These are phyloP conservation scores for Rhodeus uyekii DNA, from an alignment of 2,797 vertebrate species.

Conservation along the genomic window DNA sequence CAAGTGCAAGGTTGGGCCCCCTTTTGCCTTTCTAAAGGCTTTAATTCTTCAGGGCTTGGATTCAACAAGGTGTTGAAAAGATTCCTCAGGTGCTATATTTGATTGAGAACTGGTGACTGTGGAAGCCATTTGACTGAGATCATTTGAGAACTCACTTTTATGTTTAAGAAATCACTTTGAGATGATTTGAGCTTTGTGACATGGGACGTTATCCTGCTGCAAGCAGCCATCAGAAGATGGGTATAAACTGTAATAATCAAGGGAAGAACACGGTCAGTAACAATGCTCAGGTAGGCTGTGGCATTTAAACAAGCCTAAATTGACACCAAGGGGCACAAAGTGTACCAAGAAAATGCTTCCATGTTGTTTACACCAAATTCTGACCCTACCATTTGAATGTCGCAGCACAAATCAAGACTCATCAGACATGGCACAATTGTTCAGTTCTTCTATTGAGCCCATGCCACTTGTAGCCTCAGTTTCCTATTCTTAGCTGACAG, in stretches of 20 bases:
- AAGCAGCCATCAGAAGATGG: slow-evolving; percentile 50
- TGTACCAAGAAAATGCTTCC: background rate
- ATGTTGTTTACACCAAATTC: background rate
- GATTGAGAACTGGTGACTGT: background rate
- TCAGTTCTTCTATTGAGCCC: too few relatives aligned
- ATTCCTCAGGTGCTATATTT: background rate
- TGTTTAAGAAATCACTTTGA: background rate
- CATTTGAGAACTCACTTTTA: too few relatives aligned
- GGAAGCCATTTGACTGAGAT: background rate
- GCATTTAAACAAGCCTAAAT: background rate
- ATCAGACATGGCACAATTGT: too few relatives aligned
- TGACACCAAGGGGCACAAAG: background rate
- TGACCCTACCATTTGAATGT: background rate
- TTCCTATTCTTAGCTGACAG: background rate
- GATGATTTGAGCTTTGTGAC: background rate
- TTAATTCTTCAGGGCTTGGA: background rate
- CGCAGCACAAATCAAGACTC: too few relatives aligned
- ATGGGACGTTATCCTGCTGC: background rate
- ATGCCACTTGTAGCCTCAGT: too few relatives aligned
- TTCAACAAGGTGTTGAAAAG: background rate
- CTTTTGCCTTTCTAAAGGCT: background rate
- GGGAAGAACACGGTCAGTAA: background rate
- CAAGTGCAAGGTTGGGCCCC: too few relatives aligned
- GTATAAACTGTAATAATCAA: background rate
- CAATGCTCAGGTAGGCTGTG: background rate